Evolutionary conservation across 1,140 invertebrate genomes (phyloP).

Genomic region (Epicauta chinensis): DNA sequence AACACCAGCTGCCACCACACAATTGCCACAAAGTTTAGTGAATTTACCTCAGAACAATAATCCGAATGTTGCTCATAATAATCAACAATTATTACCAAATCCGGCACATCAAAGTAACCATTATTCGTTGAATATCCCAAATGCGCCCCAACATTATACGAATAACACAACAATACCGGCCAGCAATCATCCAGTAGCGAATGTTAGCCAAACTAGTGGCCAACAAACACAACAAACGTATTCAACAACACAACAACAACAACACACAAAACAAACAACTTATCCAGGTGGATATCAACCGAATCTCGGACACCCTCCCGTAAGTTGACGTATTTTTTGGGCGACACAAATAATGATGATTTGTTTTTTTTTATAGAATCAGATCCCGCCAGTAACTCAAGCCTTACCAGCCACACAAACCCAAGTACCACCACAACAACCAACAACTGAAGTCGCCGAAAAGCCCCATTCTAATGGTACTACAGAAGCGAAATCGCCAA

Average conservation of each 20-base stretch:
- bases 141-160: constrained; percentile 19
- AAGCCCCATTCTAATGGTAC: constrained; percentile 32
- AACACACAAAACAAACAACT: constrained; percentile 18
- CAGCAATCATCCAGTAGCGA: constrained; percentile 29
- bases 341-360: constrained; percentile 1
- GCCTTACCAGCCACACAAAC: constrained; percentile 8
- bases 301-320: constrained; percentile 22
- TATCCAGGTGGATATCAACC: constrained; percentile 25
- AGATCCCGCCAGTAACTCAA: constrained; percentile 20
- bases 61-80: constrained; percentile 20
- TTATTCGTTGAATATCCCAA: constrained; percentile 27
- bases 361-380: constrained; percentile 20
- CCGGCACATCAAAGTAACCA: constrained; percentile 25
- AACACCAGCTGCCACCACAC: constrained; percentile 25
- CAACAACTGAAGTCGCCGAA: constrained; percentile 4
- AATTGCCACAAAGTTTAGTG: constrained; percentile 30
- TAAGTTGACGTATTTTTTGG: too few relatives aligned
- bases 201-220: constrained; percentile 8
- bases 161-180: constrained; percentile 21
- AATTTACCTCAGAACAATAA: constrained; percentile 23
- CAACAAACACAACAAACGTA: too few relatives aligned
- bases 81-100: constrained; percentile 11
- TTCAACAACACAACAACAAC: constrained; percentile 15
- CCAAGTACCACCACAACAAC: constrained; percentile 1
- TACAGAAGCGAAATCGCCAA: constrained; percentile 5